Evolutionary conservation across 2,113 vertebrate species (phyloP).

Genomic region (Thunnus maccoyii): DNA sequence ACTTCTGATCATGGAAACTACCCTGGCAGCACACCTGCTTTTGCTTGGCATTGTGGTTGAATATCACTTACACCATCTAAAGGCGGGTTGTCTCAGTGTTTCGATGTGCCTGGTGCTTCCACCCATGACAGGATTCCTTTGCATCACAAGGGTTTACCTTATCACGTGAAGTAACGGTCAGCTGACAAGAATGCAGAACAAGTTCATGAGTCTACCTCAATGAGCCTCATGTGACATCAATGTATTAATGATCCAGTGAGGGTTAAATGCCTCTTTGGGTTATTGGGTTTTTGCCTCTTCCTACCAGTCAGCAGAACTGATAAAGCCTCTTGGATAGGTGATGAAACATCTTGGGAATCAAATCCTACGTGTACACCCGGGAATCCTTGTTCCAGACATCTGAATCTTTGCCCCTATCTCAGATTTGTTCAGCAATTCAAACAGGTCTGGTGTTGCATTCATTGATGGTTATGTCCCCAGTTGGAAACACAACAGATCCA

Average conservation of each 20-base stretch:
- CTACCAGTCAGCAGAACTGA: too few species aligned
- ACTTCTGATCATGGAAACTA: conserved; percentile 17
- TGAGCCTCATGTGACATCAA: conserved; percentile 1
- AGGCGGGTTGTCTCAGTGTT: conserved; percentile 34
- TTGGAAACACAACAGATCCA: too few species aligned
- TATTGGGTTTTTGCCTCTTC: neutral
- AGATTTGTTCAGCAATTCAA: too few species aligned
- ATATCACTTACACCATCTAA: conserved; percentile 52
- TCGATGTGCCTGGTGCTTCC: neutral
- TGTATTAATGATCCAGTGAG: neutral
- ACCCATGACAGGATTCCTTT: conserved; percentile 37
- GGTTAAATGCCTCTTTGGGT: conserved; percentile 4
- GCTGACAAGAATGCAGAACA: neutral
- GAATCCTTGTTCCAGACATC: too few species aligned
- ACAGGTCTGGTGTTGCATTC: too few species aligned
- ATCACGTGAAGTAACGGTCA: conserved; percentile 23
- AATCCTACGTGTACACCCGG: too few species aligned
- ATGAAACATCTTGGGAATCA: too few species aligned
- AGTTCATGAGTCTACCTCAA: neutral
- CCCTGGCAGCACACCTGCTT: conserved; percentile 28
- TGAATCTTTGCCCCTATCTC: too few species aligned
- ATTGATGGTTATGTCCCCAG: too few species aligned
- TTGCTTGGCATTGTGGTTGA: conserved; percentile 12
- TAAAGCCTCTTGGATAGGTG: too few species aligned
- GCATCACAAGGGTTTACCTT: conserved; percentile 42